These are phyloP conservation scores for Xyliphius kryptos DNA, from an alignment of 2,113 vertebrate genomes.

Conservation along the genomic window DNA sequence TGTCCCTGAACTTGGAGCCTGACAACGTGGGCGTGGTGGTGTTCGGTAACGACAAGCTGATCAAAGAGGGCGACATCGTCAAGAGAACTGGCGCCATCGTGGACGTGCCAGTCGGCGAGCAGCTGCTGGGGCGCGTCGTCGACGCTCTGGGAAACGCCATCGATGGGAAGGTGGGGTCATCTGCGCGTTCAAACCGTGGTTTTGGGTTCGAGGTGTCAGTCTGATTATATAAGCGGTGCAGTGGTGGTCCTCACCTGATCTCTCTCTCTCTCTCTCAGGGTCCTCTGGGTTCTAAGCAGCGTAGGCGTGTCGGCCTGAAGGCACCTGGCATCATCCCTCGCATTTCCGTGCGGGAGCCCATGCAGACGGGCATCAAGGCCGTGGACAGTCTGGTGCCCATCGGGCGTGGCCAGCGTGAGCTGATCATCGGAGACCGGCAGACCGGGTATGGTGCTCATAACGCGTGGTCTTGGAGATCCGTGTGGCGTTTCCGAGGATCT, in stretches of 20 bases:
- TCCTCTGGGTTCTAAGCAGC: slow-evolving; percentile 71
- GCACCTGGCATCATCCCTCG: slow-evolving; percentile 97
- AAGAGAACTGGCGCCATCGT: slow-evolving; percentile 97
- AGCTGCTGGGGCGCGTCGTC: slow-evolving; percentile 92
- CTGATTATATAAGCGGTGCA: neutral
- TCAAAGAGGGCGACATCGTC: slow-evolving; percentile 95
- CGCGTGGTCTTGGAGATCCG: too few species aligned
- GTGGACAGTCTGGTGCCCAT: slow-evolving; percentile 98
- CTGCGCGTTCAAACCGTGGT: neutral
- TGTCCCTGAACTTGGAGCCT: slow-evolving; percentile 98
- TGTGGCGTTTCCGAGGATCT: too few species aligned
- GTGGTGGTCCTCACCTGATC: too few species aligned
- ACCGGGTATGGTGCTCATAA: slow-evolving; percentile 96
- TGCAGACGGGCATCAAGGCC: slow-evolving; percentile 98
- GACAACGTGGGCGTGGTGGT: slow-evolving; percentile 99
- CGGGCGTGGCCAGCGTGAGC: slow-evolving; percentile 93
- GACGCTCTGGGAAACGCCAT: slow-evolving; percentile 94
- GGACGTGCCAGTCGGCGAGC: slow-evolving; percentile 90
- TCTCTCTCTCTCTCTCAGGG: too few species aligned
- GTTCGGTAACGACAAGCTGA: slow-evolving; percentile 96
- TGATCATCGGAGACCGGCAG: slow-evolving; percentile 98
- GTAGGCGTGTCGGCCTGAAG: slow-evolving; percentile 93
- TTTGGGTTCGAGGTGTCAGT: too few species aligned
- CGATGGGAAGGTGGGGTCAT: slow-evolving; percentile 82
- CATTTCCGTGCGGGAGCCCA: slow-evolving; percentile 95